phyloP scores from a whole-genome alignment of 2,113 vertebrate genomes.

The Peromyscus leucopus region DNA sequence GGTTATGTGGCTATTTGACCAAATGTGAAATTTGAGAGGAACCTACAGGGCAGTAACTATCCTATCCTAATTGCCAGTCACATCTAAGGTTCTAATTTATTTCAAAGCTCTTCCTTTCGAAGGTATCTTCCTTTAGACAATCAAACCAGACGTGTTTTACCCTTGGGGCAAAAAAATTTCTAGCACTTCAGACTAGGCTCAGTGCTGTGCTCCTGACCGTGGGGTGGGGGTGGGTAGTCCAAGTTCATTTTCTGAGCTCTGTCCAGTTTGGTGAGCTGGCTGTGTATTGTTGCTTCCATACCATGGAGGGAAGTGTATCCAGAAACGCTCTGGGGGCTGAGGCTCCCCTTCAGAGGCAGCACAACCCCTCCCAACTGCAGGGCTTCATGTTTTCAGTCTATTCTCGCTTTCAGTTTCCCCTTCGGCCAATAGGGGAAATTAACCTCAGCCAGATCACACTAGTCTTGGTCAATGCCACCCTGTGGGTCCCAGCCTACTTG shows the following conservation, averaged over 20 bases:
- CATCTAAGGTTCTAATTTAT: neutral
- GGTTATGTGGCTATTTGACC: slow-evolving; percentile 30
- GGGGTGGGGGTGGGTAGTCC: neutral
- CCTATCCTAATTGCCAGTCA: neutral
- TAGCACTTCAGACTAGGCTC: neutral
- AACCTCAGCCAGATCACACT: neutral
- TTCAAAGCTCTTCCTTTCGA: neutral
- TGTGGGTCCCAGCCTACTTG: neutral
- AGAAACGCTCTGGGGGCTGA: neutral
- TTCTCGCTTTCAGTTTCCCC: neutral
- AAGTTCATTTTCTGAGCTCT: neutral
- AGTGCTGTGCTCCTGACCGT: neutral
- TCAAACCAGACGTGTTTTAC: neutral
- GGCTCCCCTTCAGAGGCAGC: neutral
- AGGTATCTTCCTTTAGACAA: neutral
- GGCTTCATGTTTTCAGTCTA: neutral
- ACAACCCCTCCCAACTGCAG: neutral
- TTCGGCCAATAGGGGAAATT: neutral
- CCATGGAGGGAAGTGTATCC: neutral
- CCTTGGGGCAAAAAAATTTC: too few relatives aligned
- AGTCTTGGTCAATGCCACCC: neutral
- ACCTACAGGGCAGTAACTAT: neutral
- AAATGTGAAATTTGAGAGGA: neutral
- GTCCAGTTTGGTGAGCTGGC: neutral
- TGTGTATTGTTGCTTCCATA: neutral